These are phyloP conservation scores for Sebastes glaucus DNA, from an alignment of 2,797 vertebrate genomes.

Conservation along the genomic window DNA sequence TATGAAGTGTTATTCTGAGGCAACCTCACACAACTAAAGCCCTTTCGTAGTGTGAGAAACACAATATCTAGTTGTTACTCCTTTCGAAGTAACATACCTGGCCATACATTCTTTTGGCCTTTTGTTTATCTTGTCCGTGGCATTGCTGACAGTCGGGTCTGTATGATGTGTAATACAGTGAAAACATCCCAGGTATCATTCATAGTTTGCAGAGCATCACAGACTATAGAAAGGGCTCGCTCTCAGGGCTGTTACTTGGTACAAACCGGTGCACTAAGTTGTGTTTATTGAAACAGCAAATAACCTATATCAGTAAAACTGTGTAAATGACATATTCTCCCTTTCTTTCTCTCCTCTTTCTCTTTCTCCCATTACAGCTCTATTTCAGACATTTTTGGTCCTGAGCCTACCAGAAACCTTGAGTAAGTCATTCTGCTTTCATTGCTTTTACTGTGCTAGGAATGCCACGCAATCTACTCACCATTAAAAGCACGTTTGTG, in stretches of 20 bases:
- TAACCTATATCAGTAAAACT: background rate
- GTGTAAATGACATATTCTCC: background rate
- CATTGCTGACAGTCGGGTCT: background rate
- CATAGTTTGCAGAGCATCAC: background rate
- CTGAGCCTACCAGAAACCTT: constrained; percentile 45
- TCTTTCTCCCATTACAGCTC: constrained; percentile 59
- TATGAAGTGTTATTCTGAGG: constrained; percentile 4
- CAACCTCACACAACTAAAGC: background rate
- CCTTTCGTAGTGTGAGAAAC: background rate
- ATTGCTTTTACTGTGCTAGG: background rate
- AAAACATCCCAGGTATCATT: background rate
- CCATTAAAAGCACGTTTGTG: background rate
- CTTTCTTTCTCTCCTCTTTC: background rate
- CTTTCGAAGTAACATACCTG: background rate
- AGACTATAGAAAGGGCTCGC: background rate
- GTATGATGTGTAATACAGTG: background rate
- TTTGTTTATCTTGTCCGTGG: background rate
- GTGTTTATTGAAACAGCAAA: constrained; percentile 3
- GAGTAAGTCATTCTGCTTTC: constrained; percentile 65
- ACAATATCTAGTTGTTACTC: background rate
- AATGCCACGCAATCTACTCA: background rate
- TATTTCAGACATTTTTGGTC: constrained; percentile 74
- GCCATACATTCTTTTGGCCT: background rate
- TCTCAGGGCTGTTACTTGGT: background rate
- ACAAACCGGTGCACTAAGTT: background rate